These are phyloP conservation scores for Adelosebastes latens DNA, from an alignment of 2,797 vertebrate species.

Conservation along the genomic window DNA sequence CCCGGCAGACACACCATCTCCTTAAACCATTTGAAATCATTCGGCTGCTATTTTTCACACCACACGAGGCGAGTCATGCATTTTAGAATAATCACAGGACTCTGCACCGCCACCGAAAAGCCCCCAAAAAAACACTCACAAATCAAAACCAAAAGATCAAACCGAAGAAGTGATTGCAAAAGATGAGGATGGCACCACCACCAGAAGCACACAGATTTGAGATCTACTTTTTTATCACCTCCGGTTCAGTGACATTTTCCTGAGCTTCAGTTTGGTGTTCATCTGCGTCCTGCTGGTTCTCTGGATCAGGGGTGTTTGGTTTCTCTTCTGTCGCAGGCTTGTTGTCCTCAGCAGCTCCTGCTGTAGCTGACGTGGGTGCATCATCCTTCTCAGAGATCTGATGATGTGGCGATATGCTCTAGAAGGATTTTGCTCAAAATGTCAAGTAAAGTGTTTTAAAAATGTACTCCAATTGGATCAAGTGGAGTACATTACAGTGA, in stretches of 20 bases:
- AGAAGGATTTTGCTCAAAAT: constrained; percentile 14
- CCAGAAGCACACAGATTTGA: background rate
- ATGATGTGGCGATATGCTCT: background rate
- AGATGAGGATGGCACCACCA: constrained; percentile 13
- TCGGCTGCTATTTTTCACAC: background rate
- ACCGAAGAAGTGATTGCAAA: background rate
- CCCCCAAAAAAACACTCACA: background rate
- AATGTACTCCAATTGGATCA: background rate
- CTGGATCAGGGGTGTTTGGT: constrained; percentile 12
- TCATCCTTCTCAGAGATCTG: constrained; percentile 42
- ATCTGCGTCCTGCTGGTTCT: constrained; percentile 19
- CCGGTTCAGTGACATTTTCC: constrained; percentile 13
- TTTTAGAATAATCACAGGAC: background rate
- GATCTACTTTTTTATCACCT: constrained; percentile 50
- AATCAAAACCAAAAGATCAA: constrained; percentile 1
- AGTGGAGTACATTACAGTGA: background rate
- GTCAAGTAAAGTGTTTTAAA: background rate
- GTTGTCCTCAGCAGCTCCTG: constrained; percentile 20
- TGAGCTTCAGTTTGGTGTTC: constrained; percentile 10
- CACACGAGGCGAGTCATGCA: background rate
- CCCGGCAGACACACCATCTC: constrained; percentile 37
- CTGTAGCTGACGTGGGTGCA: background rate
- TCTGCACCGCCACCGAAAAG: background rate
- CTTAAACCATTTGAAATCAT: constrained; percentile 28
- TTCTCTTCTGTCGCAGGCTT: constrained; percentile 26